Conservation (phyloP, 2,888 invertebrate species). For the Drosophila neonasuta region DNA sequence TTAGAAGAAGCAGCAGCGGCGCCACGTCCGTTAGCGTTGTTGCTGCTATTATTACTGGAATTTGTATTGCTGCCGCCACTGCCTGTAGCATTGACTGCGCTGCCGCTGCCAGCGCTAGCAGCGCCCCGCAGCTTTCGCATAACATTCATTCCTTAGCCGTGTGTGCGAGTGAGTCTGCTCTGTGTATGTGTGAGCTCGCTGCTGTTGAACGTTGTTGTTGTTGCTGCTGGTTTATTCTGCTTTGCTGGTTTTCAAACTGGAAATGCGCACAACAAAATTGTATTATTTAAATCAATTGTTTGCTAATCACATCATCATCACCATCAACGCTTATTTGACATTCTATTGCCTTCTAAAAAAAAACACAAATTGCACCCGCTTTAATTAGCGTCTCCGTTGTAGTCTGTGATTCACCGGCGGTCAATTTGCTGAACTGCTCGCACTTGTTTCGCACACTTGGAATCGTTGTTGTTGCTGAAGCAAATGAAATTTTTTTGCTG, state of each 20-base stretch:
- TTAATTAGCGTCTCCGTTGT: slow-evolving; percentile 42
- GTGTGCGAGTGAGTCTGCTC: not conserved
- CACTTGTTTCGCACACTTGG: slow-evolving; percentile 36
- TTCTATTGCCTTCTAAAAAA: slow-evolving; percentile 33
- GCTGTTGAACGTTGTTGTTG: slow-evolving; percentile 7
- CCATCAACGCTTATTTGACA: slow-evolving; percentile 35
- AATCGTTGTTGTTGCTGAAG: slow-evolving; percentile 28
- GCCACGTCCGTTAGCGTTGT: slow-evolving; percentile 83
- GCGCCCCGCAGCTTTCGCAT: slow-evolving; percentile 92
- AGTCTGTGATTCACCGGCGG: slow-evolving; percentile 44
- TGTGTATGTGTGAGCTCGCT: not conserved
- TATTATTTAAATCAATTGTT: slow-evolving; percentile 31
- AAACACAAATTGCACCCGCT: slow-evolving; percentile 17
- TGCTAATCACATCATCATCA: slow-evolving; percentile 47
- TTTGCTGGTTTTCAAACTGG: slow-evolving; percentile 46
- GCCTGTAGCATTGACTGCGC: slow-evolving; percentile 76
- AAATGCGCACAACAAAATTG: slow-evolving; percentile 41
- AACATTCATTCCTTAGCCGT: slow-evolving; percentile 88
- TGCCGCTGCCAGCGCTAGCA: slow-evolving; percentile 81
- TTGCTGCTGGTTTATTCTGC: slow-evolving; percentile 1
- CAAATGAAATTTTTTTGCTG: slow-evolving; percentile 14
- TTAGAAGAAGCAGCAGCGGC: slow-evolving; percentile 1
- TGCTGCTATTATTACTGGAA: slow-evolving; percentile 65
- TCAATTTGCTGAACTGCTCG: slow-evolving; percentile 9
- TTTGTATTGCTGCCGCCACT: slow-evolving; percentile 71